Conservation (phyloP, 2,797 vertebrate species). For the Rachycentron canadum region DNA sequence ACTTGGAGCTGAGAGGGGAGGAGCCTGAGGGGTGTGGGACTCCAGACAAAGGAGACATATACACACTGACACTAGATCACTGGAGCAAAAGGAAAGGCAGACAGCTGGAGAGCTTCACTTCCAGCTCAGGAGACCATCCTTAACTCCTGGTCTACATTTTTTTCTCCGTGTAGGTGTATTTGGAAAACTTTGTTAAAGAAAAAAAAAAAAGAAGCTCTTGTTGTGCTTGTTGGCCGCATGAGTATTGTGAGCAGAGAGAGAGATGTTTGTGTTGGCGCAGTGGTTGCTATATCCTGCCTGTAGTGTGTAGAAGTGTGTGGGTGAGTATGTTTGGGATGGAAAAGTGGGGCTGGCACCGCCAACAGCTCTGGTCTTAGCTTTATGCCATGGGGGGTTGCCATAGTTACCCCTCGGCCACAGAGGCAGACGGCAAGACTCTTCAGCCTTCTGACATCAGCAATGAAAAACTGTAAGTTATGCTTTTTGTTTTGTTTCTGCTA, state of each 20-base stretch:
- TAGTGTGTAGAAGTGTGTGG: conserved; percentile 53
- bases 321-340: conserved; percentile 78
- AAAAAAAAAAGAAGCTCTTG: background rate
- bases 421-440: conserved; percentile 68
- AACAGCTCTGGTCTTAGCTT: conserved; percentile 76
- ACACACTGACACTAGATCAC: conserved; percentile 74
- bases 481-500: background rate
- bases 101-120: conserved; percentile 57
- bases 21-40: conserved; percentile 80
- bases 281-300: conserved; percentile 38
- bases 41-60: conserved; percentile 82
- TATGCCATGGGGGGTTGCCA: conserved; percentile 86
- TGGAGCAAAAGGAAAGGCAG: conserved; percentile 37
- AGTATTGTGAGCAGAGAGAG: conserved; percentile 43
- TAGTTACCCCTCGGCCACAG: conserved; percentile 81
- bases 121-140: conserved; percentile 18
- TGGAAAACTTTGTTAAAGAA: conserved; percentile 43
- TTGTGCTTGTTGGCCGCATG: conserved; percentile 54
- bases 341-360: conserved; percentile 71
- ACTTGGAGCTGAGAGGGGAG: conserved; percentile 75
- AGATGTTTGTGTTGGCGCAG: conserved; percentile 50
- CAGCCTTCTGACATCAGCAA: conserved; percentile 71
- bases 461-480: conserved; percentile 82
- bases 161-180: background rate
- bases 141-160: conserved; percentile 39